Evolutionary conservation across 2,113 vertebrate genomes (phyloP).

Genomic region (Mormyrus iriodes): DNA sequence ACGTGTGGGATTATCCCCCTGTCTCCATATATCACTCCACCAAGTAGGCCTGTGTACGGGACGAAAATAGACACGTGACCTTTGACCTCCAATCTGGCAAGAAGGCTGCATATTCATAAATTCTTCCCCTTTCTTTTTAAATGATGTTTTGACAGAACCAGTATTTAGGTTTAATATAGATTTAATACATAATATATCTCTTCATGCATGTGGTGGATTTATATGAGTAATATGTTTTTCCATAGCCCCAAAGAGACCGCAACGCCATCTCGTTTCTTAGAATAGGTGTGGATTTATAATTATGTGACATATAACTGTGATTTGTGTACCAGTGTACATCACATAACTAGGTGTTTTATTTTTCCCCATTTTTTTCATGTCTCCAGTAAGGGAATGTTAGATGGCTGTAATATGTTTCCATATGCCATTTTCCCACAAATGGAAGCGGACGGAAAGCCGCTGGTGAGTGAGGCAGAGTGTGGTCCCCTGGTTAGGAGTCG

Average conservation of each 20-base stretch:
- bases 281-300: slow-evolving; percentile 5
- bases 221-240: not conserved
- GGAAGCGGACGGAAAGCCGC: not conserved
- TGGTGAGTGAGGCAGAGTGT: not conserved
- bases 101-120: not conserved
- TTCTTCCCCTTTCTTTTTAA: not conserved
- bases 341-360: not conserved
- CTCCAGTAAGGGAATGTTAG: not conserved
- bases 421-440: not conserved
- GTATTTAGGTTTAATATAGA: slow-evolving; percentile 1
- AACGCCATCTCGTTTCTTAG: not conserved
- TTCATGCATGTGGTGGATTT: not conserved
- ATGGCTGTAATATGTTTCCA: not conserved
- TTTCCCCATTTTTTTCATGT: not conserved
- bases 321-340: not conserved
- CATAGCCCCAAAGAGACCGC: not conserved
- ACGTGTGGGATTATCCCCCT: not conserved
- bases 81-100: not conserved
- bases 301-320: slow-evolving; percentile 10
- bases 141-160: not conserved
- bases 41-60: not conserved
- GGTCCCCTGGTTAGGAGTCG: not conserved
- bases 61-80: not conserved
- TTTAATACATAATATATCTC: not conserved
- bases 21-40: not conserved